Evolutionary conservation across 2,888 invertebrate species (phyloP).

Genomic region (Phoenoteleia sp.): DNA sequence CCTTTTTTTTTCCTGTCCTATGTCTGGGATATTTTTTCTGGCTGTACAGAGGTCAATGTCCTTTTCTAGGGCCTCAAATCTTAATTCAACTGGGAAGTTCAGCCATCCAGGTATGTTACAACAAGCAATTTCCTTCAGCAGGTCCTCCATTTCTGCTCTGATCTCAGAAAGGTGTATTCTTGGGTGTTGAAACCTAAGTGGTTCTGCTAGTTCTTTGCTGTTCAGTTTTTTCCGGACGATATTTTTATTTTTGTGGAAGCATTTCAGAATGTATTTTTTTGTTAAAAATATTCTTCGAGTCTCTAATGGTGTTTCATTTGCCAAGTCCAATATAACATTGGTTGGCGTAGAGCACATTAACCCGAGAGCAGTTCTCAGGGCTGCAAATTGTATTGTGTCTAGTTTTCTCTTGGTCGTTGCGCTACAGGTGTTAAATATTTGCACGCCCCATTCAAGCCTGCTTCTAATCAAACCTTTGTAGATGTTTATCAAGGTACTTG

Average conservation of each 20-base stretch:
- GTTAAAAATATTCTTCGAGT: not conserved
- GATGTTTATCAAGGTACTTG: not conserved
- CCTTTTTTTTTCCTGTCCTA: too few relatives aligned
- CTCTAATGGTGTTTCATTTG: not conserved
- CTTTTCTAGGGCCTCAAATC: too few relatives aligned
- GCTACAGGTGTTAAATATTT: not conserved
- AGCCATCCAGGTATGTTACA: too few relatives aligned
- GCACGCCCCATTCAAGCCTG: not conserved
- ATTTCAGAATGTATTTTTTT: not conserved
- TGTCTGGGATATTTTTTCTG: too few relatives aligned
- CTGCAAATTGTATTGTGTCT: not conserved
- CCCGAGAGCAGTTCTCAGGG: not conserved
- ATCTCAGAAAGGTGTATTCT: too few relatives aligned
- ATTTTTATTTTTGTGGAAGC: not conserved
- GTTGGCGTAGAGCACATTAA: not conserved
- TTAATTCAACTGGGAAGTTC: too few relatives aligned
- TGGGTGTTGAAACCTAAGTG: too few relatives aligned
- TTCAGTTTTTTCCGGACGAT: too few relatives aligned
- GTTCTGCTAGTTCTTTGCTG: too few relatives aligned
- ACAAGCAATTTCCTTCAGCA: too few relatives aligned
- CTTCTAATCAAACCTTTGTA: not conserved
- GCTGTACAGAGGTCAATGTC: too few relatives aligned
- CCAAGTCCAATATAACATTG: not conserved
- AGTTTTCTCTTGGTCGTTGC: not conserved
- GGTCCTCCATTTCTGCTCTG: too few relatives aligned